Base-by-base conservation (phyloP, 2,113 vertebrate genomes). In the Larimichthys polyactis region DNA sequence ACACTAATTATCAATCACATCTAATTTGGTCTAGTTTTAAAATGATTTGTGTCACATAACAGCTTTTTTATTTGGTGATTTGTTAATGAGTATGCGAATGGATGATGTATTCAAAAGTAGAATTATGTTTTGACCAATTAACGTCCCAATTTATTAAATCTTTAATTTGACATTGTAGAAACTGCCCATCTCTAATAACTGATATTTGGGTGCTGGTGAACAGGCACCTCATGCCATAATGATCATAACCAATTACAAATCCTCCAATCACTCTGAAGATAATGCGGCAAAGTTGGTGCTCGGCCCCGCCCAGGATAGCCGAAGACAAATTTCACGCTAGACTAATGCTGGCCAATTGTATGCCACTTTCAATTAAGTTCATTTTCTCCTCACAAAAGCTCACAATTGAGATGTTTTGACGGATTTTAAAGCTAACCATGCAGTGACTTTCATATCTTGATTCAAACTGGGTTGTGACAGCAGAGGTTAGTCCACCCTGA, bases 351-450 rank as follows among this genome's bases (percentile, higher is more conserved):
- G 91, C 90, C 93, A 93, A 93, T 94, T 93, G 90, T 82, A 80
- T 91, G 93, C 91, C 94, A 94, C 91, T 92, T 95, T 88, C 91
- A 93, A 94, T 95, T 93, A 92, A 87, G 82, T 81, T 93, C 87
- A 85, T 85, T 89, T 90, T 90, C 86, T 90, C 84, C 82, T 82
- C 78, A 87, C 62, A 52, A 87, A 91, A 81, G 78, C 71, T 75
- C 73, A 69, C 91, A 90, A 94, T 85, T 90, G 88, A 93, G 91
- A 93, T 91, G 88, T 91, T 93, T 91, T 83, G 80, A 89, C 65
- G 29, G 81, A 85, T 75, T 90, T 85, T 69, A 84, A 87, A 77
- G 78, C 81, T 75, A 81, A 92, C 86, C 75, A 82, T 84, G 89
- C 87, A 86, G 84, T 12, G 70, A 79, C 76, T 91, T 86, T 87